These are phyloP conservation scores for Papilio protenor DNA, from an alignment of 2,888 invertebrate genomes.

Conservation along the genomic window DNA sequence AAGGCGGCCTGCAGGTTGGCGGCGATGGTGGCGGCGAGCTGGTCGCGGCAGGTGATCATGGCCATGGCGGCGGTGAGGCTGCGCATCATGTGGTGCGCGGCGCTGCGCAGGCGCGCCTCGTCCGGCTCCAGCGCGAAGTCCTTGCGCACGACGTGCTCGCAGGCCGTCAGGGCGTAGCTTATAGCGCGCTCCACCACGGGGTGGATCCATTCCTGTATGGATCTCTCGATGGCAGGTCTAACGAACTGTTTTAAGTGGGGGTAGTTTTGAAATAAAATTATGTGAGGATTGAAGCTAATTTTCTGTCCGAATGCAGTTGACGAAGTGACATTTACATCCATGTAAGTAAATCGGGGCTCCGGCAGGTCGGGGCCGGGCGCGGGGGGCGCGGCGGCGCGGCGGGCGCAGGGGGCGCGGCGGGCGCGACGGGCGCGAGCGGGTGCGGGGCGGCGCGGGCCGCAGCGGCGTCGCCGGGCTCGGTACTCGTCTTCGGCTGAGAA, in stretches of 20 bases:
- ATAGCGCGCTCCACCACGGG: constrained; percentile 98
- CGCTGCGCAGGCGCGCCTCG: constrained; percentile 95
- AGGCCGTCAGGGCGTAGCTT: constrained; percentile 97
- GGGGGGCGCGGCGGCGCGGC: constrained; percentile 69
- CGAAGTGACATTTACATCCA: constrained; percentile 93
- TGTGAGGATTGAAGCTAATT: constrained; percentile 90
- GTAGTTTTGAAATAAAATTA: constrained; percentile 93
- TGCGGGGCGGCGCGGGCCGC: constrained; percentile 68
- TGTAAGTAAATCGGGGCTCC: constrained; percentile 95
- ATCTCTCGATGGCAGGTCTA: constrained; percentile 95
- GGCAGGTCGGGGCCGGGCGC: constrained; percentile 86
- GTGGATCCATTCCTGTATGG: constrained; percentile 97
- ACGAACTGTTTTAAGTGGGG: constrained; percentile 95
- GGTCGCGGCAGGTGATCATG: constrained; percentile 99
- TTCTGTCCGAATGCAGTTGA: constrained; percentile 91
- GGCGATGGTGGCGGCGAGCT: constrained; percentile 93
- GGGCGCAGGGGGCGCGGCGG: constrained; percentile 72
- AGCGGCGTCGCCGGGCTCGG: constrained; percentile 60
- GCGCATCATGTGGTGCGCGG: constrained; percentile 98
- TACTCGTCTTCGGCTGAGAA: constrained; percentile 89
- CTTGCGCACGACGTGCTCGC: constrained; percentile 98
- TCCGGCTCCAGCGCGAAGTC: constrained; percentile 99
- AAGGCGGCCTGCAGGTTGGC: constrained; percentile 95
- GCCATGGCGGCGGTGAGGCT: constrained; percentile 99
- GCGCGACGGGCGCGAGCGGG: constrained; percentile 72